phyloP scores from a whole-genome alignment of 2,797 vertebrate species.

The Tokudaia muenninki region DNA sequence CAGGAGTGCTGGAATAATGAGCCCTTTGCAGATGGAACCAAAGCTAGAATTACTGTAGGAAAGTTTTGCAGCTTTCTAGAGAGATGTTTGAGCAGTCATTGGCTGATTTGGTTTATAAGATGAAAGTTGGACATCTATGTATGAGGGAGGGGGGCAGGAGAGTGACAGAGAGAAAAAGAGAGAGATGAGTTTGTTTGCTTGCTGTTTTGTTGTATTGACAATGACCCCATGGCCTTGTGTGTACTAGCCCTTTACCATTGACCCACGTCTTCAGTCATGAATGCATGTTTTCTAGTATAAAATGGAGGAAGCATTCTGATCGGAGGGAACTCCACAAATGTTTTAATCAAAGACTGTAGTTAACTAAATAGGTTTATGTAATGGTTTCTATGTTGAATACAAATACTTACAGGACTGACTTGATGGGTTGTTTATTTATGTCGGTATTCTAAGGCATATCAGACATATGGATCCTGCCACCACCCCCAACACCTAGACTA shows the following conservation, averaged over 20 bases:
- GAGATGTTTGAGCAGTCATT: slow-evolving; percentile 16
- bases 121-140: background rate
- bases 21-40: slow-evolving; percentile 58
- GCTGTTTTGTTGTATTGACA: background rate
- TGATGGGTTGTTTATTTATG: background rate
- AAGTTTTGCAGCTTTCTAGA: slow-evolving; percentile 4
- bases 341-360: slow-evolving; percentile 44
- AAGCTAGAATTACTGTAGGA: slow-evolving; percentile 73
- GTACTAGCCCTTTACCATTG: background rate
- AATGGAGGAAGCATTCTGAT: background rate
- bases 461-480: background rate
- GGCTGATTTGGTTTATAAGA: slow-evolving; percentile 32
- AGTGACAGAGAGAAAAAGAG: background rate
- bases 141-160: background rate
- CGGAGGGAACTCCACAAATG: background rate
- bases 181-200: background rate
- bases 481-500: background rate
- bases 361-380: slow-evolving; percentile 58
- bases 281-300: background rate
- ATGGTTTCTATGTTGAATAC: slow-evolving; percentile 41
- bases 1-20: slow-evolving; percentile 79
- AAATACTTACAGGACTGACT: slow-evolving; percentile 32
- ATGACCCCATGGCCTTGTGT: background rate
- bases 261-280: background rate
- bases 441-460: background rate